A percentile compares a stretch with the other conserved stretches of the same genome.
phyloP scores from a whole-genome alignment of 53 echinoderm and acorn worm genomes.

The Actinopyga echinites region DNA sequence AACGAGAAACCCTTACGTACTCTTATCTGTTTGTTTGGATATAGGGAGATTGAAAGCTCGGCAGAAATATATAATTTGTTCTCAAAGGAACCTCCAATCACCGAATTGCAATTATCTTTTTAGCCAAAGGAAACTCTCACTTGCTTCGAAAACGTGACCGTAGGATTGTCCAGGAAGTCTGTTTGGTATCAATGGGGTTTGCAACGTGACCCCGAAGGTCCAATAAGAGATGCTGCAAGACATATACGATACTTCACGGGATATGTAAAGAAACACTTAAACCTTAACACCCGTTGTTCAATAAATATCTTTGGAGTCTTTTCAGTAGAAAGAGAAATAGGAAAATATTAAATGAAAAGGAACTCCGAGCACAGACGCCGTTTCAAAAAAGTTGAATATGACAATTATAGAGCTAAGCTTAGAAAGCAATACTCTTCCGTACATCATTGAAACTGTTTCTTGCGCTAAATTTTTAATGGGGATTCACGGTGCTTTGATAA shows the following conservation, averaged over 20 bases:
- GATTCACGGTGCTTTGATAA: not conserved
- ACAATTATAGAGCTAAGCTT: not conserved
- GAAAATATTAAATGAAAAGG: not conserved
- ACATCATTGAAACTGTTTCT: not conserved
- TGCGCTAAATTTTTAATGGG: not conserved
- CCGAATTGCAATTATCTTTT: not conserved
- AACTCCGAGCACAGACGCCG: not conserved
- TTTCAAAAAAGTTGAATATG: not conserved
- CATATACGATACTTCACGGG: not conserved
- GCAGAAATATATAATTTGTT: not conserved
- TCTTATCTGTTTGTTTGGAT: not conserved
- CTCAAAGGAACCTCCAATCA: not conserved
- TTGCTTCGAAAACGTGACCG: slow-evolving; percentile 1
- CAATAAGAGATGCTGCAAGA: not conserved
- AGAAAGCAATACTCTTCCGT: not conserved
- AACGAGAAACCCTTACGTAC: not conserved
- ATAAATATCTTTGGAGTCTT: not conserved
- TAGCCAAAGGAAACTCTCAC: not conserved
- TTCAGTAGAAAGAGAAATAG: not conserved
- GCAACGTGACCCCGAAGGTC: not conserved
- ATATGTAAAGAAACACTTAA: not conserved
- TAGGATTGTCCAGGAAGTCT: not conserved
- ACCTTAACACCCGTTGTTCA: not conserved
- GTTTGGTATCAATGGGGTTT: not conserved
- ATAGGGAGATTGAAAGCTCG: not conserved